Percentiles rank a stretch among this genome's conserved stretches.
These are phyloP conservation scores for Schizaphis graminum DNA, from an alignment of 2,888 invertebrate genomes.

Conservation along the genomic window DNA sequence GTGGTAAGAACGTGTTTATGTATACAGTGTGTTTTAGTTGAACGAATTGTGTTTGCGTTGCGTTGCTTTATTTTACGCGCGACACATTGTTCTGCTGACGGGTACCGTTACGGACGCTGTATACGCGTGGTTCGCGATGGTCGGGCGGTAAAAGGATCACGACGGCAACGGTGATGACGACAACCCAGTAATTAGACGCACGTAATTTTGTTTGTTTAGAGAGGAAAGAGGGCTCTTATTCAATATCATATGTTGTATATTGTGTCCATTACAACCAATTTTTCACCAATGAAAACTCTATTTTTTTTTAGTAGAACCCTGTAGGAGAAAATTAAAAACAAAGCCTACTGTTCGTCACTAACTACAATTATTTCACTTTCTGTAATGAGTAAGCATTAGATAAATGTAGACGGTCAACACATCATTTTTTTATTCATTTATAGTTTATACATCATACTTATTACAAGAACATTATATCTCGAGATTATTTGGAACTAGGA, in stretches of 20 bases:
- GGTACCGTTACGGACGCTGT: constrained; percentile 44
- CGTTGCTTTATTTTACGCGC: constrained; percentile 56
- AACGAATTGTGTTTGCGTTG: constrained; percentile 49
- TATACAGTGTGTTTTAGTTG: constrained; percentile 60
- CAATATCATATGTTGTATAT: background rate
- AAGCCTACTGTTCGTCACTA: background rate
- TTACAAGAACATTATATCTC: background rate
- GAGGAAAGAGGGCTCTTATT: background rate
- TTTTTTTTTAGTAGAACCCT: background rate
- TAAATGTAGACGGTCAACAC: background rate
- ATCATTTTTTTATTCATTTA: background rate
- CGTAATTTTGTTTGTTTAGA: constrained; percentile 4
- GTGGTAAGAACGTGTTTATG: background rate
- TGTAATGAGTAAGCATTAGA: background rate
- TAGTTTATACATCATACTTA: background rate
- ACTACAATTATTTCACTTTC: background rate
- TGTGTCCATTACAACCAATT: background rate
- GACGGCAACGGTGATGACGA: background rate
- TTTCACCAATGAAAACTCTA: background rate
- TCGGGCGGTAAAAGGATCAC: background rate
- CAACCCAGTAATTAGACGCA: background rate
- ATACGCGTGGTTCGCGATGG: background rate
- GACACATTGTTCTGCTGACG: constrained; percentile 55
- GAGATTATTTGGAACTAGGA: background rate
- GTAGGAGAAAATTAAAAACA: background rate